phyloP scores from a whole-genome alignment of 1,140 invertebrate genomes.

The Pollicipes pollicipes region DNA sequence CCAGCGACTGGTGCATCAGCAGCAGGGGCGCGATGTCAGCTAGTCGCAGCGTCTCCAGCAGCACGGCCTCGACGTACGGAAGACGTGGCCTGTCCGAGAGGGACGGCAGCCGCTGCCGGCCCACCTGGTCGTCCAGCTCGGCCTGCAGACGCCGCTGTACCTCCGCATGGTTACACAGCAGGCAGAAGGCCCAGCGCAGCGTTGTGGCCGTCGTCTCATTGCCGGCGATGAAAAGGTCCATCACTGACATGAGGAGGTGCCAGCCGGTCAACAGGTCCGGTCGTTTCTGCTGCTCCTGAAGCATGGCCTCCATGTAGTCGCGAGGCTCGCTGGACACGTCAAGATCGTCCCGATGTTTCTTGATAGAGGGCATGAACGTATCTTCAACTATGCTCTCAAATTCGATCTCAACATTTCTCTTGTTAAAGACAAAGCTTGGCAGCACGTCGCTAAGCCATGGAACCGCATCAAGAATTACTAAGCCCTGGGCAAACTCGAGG shows the following conservation, averaged over 20 bases:
- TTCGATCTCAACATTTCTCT: neutral
- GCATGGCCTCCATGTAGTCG: neutral
- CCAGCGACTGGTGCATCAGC: no score
- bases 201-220: neutral
- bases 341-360: neutral
- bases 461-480: neutral
- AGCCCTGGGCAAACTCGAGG: neutral
- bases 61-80: no score
- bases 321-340: neutral
- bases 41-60: no score
- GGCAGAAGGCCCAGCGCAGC: no score
- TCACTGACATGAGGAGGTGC: neutral
- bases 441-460: neutral
- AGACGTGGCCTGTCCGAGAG: no score
- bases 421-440: neutral
- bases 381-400: neutral
- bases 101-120: no score
- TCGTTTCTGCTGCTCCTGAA: neutral
- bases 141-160: no score
- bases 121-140: no score
- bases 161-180: no score
- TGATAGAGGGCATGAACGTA: neutral
- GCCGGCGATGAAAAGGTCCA: neutral
- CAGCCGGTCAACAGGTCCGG: neutral
- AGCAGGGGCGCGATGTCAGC: no score